Base-by-base conservation (phyloP, 2,797 vertebrate genomes). In the Pipistrellus kuhlii region DNA sequence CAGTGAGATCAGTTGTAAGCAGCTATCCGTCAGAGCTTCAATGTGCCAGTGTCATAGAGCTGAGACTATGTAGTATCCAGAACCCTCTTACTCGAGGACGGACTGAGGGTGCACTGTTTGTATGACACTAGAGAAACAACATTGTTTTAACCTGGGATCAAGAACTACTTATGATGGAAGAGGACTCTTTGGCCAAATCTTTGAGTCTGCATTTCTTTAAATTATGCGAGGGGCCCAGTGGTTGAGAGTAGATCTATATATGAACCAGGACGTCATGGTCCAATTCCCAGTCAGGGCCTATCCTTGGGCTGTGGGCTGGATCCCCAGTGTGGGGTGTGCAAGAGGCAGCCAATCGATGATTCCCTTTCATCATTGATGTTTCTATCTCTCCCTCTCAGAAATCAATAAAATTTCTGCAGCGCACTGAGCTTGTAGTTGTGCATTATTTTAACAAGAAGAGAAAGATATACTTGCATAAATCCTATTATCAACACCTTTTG, bases 171-270 rank as follows among this genome's bases (percentile, higher is more conserved):
- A 30, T 32, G 23, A n/a, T 41, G 53, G 18, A 51, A 77, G 20
- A 87, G 32, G 35, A 12, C 2, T 71, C 35, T 21, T 55, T 69
- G 13, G 30, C 25, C 25, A 0, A 38, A 68, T 92, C 35, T 76
- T 89, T 77, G 51, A 81, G 48, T 78, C 82, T 88, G 6, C n/a
- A 78, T 81, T 88, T 85, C 69, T 80, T 87, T 44, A 85, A 69
- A 46, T 85, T 68, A 25, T 82, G 8, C 35, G 1, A 41, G n/a
- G 23, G 7, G 27, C 13, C 59, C 59, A 30, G 59, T 62, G 27
- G 59, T 30, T 62, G 27, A 15, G 59, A 62, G 59, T 62, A 30
- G 13, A 62, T 12, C 27, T 62, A 7, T 62, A 27, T 62, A 62
- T 62, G 59, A 30, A 62, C 59, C 27, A 30, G 59, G 12, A 62